phyloP scores from a whole-genome alignment of 2,888 invertebrate genomes.

The Alloplasta piceator region DNA sequence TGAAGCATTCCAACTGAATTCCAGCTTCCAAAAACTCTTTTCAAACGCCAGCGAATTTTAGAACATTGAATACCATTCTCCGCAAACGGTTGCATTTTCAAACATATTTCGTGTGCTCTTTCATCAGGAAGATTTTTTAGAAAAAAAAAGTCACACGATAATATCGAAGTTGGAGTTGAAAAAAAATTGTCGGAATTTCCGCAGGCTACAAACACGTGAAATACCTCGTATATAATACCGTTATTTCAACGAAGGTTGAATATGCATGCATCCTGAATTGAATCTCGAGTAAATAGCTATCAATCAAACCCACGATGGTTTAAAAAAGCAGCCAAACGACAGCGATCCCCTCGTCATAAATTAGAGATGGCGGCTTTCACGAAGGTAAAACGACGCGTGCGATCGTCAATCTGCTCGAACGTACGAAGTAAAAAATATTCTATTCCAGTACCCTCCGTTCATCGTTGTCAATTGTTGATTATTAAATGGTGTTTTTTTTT shows the following conservation, averaged over 20 bases:
- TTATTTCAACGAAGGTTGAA: slow-evolving; percentile 28
- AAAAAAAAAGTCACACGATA: too few species aligned
- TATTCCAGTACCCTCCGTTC: too few species aligned
- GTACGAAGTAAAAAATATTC: background rate
- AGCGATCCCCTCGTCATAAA: slow-evolving; percentile 65
- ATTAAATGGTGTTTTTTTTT: too few species aligned
- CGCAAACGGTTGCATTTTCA: too few species aligned
- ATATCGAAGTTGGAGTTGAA: too few species aligned
- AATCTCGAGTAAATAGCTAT: slow-evolving; percentile 73
- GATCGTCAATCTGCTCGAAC: background rate
- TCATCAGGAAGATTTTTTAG: background rate
- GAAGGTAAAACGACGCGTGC: slow-evolving; percentile 42
- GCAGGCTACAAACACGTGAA: background rate
- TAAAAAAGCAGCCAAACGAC: slow-evolving; percentile 26
- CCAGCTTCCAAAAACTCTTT: too few species aligned
- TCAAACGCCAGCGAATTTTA: too few species aligned
- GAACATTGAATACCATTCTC: too few species aligned
- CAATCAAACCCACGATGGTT: slow-evolving; percentile 71
- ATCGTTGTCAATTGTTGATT: too few species aligned
- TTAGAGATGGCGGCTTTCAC: slow-evolving; percentile 60
- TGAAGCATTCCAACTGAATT: background rate
- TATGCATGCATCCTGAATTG: slow-evolving; percentile 57
- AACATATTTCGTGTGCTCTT: background rate
- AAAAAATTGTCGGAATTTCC: too few species aligned
- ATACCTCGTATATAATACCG: slow-evolving; percentile 20